Evolutionary conservation across 2,797 vertebrate genomes (phyloP).

Genomic region (Sebastolobus alascanus): DNA sequence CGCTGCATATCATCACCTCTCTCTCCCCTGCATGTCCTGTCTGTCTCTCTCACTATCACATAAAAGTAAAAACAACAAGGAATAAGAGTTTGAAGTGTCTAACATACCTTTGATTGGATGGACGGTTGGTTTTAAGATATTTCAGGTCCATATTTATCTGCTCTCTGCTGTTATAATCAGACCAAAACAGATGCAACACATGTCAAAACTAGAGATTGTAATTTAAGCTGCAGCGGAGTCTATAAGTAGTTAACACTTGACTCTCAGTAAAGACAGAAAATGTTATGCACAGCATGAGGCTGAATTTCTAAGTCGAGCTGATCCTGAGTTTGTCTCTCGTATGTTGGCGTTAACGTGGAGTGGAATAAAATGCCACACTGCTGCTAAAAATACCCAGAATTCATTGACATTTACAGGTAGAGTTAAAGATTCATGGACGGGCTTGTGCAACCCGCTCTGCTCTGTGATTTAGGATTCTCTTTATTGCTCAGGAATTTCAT

Average conservation of each 20-base stretch:
- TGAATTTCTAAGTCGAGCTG: neutral
- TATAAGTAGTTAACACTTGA: neutral
- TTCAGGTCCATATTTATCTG: neutral
- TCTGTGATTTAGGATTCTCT: conserved; percentile 40
- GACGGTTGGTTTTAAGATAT: too few relatives aligned
- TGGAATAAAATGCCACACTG: neutral
- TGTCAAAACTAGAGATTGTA: neutral
- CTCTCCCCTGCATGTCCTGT: too few relatives aligned
- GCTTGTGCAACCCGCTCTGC: neutral
- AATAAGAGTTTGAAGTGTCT: too few relatives aligned
- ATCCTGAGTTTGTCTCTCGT: neutral
- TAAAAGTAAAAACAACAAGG: too few relatives aligned
- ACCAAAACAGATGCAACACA: neutral
- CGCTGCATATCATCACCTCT: too few relatives aligned
- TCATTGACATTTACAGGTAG: conserved; percentile 46
- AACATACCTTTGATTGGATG: too few relatives aligned
- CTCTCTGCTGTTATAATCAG: neutral
- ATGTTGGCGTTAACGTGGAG: neutral
- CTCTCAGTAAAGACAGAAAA: neutral
- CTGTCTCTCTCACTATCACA: too few relatives aligned
- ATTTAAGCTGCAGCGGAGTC: neutral
- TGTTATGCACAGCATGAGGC: neutral
- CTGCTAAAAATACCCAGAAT: conserved; percentile 16
- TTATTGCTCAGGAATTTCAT: conserved; percentile 32
- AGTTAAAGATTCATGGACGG: conserved; percentile 36